Percentiles rank a stretch among this genome's conserved stretches.
phyloP scores from a whole-genome alignment of 2,113 vertebrate genomes.

The Pseudopipra pipra region DNA sequence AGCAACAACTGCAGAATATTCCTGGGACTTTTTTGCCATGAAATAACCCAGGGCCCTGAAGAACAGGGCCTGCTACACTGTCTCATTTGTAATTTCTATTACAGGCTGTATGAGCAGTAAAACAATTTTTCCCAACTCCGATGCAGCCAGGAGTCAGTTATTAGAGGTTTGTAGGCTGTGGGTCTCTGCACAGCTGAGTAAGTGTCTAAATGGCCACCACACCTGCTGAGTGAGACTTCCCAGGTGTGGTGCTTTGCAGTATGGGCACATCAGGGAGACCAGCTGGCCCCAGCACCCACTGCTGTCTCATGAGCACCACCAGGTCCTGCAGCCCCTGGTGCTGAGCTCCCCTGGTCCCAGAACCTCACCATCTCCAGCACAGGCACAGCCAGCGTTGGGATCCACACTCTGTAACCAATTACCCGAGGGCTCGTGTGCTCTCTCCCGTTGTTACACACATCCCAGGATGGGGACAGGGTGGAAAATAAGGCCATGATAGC shows the following conservation, averaged over 20 bases:
- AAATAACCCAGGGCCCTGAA: background rate
- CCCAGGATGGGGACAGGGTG: background rate
- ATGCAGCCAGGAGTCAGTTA: background rate
- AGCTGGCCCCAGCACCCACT: background rate
- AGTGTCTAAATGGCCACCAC: background rate
- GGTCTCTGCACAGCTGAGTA: background rate
- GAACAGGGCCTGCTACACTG: background rate
- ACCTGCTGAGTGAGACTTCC: too few relatives aligned
- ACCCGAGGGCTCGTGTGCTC: background rate
- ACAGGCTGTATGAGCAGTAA: background rate
- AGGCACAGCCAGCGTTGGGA: rapidly evolving
- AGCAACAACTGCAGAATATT: background rate
- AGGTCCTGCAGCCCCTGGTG: background rate
- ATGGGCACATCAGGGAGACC: background rate
- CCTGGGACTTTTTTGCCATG: background rate
- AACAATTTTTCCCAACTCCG: rapidly evolving
- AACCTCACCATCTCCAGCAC: background rate
- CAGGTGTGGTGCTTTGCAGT: background rate
- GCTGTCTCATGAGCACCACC: background rate
- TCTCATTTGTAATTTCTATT: background rate
- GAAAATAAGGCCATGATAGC: slow-evolving; percentile 42
- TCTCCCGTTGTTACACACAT: background rate
- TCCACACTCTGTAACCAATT: background rate
- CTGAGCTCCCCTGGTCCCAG: background rate
- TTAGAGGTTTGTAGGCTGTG: background rate